Base-by-base conservation (phyloP, 2,888 invertebrate genomes). In the Andricus quercusramuli region DNA sequence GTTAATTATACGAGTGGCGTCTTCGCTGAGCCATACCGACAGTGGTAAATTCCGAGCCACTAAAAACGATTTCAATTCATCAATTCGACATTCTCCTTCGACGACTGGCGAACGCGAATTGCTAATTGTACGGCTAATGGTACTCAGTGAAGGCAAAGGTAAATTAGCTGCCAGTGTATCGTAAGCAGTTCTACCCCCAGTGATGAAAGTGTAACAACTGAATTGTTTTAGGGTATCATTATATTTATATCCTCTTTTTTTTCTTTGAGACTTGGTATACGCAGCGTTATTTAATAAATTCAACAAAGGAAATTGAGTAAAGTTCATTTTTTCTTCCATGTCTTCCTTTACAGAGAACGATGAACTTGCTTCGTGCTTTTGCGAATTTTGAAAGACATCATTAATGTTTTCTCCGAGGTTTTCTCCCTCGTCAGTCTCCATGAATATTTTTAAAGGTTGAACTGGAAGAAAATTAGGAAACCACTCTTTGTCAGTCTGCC, bases 11-110 rank as follows among this genome's bases (percentile, higher is more conserved):
- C 83, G 82, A 25, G 85, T 86, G 11, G 85, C 86, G 78, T 88
- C 88, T 79, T 87, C 87, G 37, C 82, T 84, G 13, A 86, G 47
- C 83, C 83, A 85, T 47, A 85, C 81, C 3, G 66, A 65, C 9
- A 77, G 47, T n/a, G 86, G 84, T 56, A 84, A 81, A 37, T 83
- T 80, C 77, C 84, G 1, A 41, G 11, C 13, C 2, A 41, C 41
- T 11, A 41, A 13, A 41, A 41, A 41, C 13, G 41, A 41, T 41
- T 9, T 9, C 9, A 41, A 29, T 29, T 29, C 2, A 29, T 29
- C 29, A 0, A 29, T 29, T 29, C 29, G 29, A 29, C 29, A 29
- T 29, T 29, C 29, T 29, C 29, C 29, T 29, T 29, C 29, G 29
- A 29, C 29, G 29, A 29, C 29, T 29, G 2, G 29, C 29, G 29